A percentile compares a stretch with the other conserved stretches of the same genome.
phyloP scores from a whole-genome alignment of 2,888 invertebrate genomes.

The Caenorhabditis panamensis region DNA sequence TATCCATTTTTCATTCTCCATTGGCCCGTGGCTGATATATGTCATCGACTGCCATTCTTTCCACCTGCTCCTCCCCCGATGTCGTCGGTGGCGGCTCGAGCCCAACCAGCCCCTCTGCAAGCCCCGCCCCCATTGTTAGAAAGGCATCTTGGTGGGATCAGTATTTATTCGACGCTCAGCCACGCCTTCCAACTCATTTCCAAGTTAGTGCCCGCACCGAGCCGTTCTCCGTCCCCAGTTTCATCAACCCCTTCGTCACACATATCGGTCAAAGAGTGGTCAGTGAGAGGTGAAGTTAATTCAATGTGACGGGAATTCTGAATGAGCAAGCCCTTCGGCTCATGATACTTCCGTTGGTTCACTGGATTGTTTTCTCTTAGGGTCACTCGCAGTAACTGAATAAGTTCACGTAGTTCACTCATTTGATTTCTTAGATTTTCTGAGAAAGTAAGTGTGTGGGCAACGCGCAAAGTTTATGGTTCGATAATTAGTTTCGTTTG shows the following conservation, averaged over 20 bases:
- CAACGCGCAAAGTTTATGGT: conserved; percentile 7
- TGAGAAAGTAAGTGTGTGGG: too few species aligned
- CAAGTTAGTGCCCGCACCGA: not conserved
- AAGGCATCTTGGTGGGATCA: conserved; percentile 51
- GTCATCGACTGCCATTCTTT: conserved; percentile 28
- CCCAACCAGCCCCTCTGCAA: conserved; percentile 28
- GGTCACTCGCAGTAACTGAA: too few species aligned
- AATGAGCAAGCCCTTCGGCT: conserved; percentile 1
- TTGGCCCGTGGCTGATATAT: not conserved
- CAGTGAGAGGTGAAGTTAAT: conserved; percentile 41
- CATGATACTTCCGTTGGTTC: conserved; percentile 8
- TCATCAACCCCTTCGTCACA: not conserved
- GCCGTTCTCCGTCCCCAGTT: not conserved
- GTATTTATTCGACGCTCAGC: conserved; percentile 55
- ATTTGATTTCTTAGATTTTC: conserved; percentile 9
- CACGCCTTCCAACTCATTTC: conserved; percentile 44
- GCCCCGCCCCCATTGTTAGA: conserved; percentile 61
- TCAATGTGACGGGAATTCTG: conserved; percentile 28
- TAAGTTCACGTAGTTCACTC: conserved; percentile 1
- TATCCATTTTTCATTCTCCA: not conserved
- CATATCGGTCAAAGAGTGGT: conserved; percentile 17
- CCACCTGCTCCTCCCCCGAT: conserved; percentile 26
- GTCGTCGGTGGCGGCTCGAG: conserved; percentile 34
- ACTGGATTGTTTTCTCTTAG: not conserved
- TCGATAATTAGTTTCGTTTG: conserved; percentile 31